phyloP scores from a whole-genome alignment of 2,888 invertebrate species.

The Julus scandinavius region DNA sequence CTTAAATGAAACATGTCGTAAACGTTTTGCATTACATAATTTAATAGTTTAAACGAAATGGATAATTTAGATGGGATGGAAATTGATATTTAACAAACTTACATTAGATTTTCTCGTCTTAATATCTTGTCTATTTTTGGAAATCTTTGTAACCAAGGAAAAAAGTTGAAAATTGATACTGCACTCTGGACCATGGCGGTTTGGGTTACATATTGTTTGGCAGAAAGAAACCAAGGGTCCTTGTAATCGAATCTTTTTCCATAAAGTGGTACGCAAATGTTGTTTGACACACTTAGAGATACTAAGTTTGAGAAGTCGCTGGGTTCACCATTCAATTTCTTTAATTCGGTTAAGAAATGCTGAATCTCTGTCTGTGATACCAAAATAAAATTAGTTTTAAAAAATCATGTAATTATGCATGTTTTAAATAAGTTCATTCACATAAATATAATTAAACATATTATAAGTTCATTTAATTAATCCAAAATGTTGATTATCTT shows the following conservation, averaged over 20 bases:
- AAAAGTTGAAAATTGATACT: background rate
- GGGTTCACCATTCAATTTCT: slow-evolving; percentile 3
- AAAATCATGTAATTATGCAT: background rate
- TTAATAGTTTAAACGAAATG: too few species aligned
- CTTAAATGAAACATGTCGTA: background rate
- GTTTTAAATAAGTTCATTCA: too few species aligned
- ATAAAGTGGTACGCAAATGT: slow-evolving; percentile 14
- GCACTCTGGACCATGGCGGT: background rate
- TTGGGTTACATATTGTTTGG: background rate
- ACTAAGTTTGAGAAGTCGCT: background rate
- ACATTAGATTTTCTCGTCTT: background rate
- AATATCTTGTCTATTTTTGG: background rate
- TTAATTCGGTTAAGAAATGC: slow-evolving; percentile 50
- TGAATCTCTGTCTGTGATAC: slow-evolving; percentile 48
- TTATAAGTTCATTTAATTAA: too few species aligned
- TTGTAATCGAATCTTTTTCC: slow-evolving; percentile 53
- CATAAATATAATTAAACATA: too few species aligned
- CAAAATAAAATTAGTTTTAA: background rate
- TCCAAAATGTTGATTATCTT: too few species aligned
- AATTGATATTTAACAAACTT: background rate
- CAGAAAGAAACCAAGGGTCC: slow-evolving; percentile 28
- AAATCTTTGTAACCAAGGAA: slow-evolving; percentile 51
- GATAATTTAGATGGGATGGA: background rate
- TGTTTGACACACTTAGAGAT: slow-evolving; percentile 48
- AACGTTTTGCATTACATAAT: too few species aligned